Conservation (phyloP, 2,888 invertebrate species). For the Lissocephala sabroskyi region DNA sequence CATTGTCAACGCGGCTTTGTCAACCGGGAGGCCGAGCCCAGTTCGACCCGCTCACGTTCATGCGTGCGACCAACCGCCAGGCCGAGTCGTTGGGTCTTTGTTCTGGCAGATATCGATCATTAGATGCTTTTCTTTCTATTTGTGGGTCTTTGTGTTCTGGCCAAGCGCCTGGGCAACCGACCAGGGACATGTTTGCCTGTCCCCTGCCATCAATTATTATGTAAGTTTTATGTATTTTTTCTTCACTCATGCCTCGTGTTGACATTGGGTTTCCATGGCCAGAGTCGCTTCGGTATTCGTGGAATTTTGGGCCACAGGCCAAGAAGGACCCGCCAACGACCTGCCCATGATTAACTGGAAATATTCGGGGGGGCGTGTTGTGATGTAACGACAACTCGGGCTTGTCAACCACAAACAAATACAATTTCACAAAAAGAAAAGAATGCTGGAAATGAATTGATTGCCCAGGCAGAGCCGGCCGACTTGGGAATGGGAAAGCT, state of each 20-base stretch:
- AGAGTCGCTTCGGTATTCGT: slow-evolving; percentile 37
- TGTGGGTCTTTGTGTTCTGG: slow-evolving; percentile 22
- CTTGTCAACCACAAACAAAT: no score
- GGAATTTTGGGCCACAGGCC: slow-evolving; percentile 37
- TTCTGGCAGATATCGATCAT: slow-evolving; percentile 64
- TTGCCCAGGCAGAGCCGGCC: no score
- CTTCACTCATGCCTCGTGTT: neutral
- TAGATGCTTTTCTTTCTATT: slow-evolving; percentile 37
- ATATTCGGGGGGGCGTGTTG: slow-evolving; percentile 50
- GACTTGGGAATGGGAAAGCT: no score
- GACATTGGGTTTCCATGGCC: neutral
- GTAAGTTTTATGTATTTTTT: slow-evolving; percentile 45
- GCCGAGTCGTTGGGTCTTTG: slow-evolving; percentile 42
- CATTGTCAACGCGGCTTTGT: slow-evolving; percentile 57
- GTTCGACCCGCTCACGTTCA: slow-evolving; percentile 51
- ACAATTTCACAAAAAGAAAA: no score
- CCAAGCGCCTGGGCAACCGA: slow-evolving; percentile 16
- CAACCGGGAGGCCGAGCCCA: slow-evolving; percentile 44
- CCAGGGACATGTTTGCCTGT: slow-evolving; percentile 46
- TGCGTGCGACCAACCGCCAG: slow-evolving; percentile 31
- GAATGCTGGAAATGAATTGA: no score
- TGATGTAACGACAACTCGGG: no score
- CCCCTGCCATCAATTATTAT: slow-evolving; percentile 65
- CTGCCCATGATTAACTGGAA: slow-evolving; percentile 47
- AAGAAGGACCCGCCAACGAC: slow-evolving; percentile 15